Evolutionary conservation across 2,888 invertebrate genomes (phyloP).

Genomic region (Julus scanicus): DNA sequence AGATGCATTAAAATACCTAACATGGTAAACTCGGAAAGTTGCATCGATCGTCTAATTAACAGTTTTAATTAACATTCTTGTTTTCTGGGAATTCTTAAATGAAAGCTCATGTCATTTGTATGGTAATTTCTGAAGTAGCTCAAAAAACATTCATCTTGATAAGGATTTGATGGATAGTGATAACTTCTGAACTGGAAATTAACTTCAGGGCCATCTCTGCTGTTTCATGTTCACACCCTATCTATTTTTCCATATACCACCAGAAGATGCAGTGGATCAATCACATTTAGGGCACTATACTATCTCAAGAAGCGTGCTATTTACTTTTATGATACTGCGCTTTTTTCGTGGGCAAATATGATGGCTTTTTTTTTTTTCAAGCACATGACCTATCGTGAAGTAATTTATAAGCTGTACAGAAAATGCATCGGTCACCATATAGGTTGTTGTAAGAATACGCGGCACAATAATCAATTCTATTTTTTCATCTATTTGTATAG

Average conservation of each 20-base stretch:
- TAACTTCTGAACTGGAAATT: constrained; percentile 40
- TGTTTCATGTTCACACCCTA: constrained; percentile 15
- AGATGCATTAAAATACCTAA: too few relatives aligned
- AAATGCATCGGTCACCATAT: background rate
- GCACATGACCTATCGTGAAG: background rate
- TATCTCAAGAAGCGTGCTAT: constrained; percentile 34
- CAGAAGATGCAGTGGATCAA: background rate
- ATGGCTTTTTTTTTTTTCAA: background rate
- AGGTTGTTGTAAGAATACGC: background rate
- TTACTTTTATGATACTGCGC: constrained; percentile 25
- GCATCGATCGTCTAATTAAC: background rate
- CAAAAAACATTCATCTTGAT: constrained; percentile 18
- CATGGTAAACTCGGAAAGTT: too few relatives aligned
- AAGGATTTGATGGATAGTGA: constrained; percentile 43
- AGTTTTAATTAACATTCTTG: background rate
- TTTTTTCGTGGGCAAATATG: background rate
- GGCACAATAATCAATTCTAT: background rate
- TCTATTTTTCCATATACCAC: background rate
- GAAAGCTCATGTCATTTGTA: background rate
- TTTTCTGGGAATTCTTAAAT: background rate
- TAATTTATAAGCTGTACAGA: background rate
- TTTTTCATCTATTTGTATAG: constrained; percentile 69
- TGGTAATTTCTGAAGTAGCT: background rate
- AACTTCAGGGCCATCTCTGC: constrained; percentile 12
- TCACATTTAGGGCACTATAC: constrained; percentile 7